phyloP scores from a whole-genome alignment of 1,140 invertebrate species.

The Drosophila punjabiensis region DNA sequence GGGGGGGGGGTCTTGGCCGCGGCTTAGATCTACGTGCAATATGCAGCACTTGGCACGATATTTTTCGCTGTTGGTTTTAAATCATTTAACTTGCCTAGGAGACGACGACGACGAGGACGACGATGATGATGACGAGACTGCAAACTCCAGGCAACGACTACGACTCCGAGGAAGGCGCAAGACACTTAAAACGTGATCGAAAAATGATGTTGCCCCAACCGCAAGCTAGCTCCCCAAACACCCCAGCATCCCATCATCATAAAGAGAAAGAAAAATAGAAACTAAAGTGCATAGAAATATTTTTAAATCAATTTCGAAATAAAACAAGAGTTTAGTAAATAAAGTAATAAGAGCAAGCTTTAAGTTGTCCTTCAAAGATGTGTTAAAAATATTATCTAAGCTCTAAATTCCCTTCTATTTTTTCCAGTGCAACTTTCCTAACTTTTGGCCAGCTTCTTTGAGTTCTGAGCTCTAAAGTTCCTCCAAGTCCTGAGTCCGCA shows the following conservation, averaged over 20 bases:
- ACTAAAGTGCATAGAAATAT: neutral
- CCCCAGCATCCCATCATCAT: slow-evolving; percentile 36
- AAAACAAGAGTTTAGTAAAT: neutral
- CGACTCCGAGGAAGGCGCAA: slow-evolving; percentile 75
- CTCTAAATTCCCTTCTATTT: neutral
- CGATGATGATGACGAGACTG: slow-evolving; percentile 50
- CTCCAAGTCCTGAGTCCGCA: slow-evolving; percentile 15
- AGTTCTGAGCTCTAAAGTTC: slow-evolving; percentile 29
- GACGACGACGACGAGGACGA: slow-evolving; percentile 53
- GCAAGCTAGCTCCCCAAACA: slow-evolving; percentile 54
- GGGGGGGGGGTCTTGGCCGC: slow-evolving; percentile 15
- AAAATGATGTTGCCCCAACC: slow-evolving; percentile 78
- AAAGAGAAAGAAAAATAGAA: slow-evolving; percentile 10
- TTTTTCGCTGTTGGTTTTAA: slow-evolving; percentile 82
- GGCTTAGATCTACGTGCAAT: slow-evolving; percentile 69
- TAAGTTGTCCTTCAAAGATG: rapidly evolving
- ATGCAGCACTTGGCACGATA: slow-evolving; percentile 82
- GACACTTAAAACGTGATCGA: slow-evolving; percentile 84
- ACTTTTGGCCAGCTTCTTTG: slow-evolving; percentile 17
- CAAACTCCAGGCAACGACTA: slow-evolving; percentile 21
- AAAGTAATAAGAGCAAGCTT: neutral
- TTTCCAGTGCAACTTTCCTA: slow-evolving; percentile 25
- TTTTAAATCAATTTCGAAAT: neutral
- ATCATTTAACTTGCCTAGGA: slow-evolving; percentile 80
- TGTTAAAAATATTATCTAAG: neutral